Evolutionary conservation across 2,113 vertebrate genomes (phyloP).

Genomic region (Alaudala cheleensis): DNA sequence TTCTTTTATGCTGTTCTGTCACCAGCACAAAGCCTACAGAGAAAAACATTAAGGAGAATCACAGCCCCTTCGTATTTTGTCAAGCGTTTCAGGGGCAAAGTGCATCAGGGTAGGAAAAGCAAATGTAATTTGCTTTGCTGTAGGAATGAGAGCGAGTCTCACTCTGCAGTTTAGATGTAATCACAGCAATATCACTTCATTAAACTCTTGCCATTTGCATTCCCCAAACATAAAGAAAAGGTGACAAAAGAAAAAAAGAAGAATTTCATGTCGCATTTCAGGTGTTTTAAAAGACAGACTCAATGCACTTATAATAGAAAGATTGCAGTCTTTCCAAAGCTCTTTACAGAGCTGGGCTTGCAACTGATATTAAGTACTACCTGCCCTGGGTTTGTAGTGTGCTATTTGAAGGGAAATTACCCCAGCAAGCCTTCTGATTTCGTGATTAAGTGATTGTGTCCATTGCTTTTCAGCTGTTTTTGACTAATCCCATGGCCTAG

Average conservation of each 20-base stretch:
- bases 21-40: background rate
- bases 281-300: background rate
- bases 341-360: background rate
- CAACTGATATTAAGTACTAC: background rate
- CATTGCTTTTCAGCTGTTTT: constrained; percentile 26
- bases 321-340: background rate
- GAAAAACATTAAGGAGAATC: background rate
- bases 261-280: background rate
- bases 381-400: background rate
- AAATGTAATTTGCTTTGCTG: constrained; percentile 10
- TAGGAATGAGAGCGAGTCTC: background rate
- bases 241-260: background rate
- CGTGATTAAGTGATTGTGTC: constrained; percentile 19
- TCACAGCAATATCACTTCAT: constrained; percentile 5
- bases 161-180: background rate
- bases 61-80: background rate
- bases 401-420: constrained; percentile 15
- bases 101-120: background rate
- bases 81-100: background rate
- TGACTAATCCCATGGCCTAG: constrained; percentile 29
- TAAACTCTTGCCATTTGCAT: constrained; percentile 6
- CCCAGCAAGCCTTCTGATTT: background rate
- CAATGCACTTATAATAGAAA: background rate
- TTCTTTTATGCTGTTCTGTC: background rate
- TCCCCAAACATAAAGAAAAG: constrained; percentile 7